phyloP scores from a whole-genome alignment of 2,797 vertebrate genomes.

The Balearica regulorum region DNA sequence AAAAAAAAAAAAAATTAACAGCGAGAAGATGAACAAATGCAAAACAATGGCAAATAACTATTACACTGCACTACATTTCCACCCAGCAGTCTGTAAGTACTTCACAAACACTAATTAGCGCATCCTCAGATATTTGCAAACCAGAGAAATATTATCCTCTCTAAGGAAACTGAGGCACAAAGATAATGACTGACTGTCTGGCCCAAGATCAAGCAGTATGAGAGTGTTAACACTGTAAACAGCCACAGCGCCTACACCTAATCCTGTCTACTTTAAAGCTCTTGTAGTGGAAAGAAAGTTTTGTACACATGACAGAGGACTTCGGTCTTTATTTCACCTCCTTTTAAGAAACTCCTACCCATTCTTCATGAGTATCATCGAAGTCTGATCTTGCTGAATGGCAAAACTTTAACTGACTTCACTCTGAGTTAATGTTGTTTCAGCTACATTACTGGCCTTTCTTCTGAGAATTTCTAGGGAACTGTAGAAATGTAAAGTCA shows the following conservation, averaged over 20 bases:
- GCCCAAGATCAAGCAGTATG: neutral
- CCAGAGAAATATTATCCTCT: neutral
- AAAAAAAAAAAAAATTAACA: neutral
- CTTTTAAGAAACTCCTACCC: neutral
- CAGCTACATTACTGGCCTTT: neutral
- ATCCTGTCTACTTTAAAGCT: neutral
- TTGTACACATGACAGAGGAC: neutral
- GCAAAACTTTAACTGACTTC: slow-evolving; percentile 21
- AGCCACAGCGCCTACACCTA: neutral
- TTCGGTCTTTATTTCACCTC: neutral
- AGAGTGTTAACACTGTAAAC: neutral
- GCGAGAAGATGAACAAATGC: neutral
- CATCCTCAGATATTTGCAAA: neutral
- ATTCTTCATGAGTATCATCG: neutral
- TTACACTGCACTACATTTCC: neutral
- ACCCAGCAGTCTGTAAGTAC: neutral
- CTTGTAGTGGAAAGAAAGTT: neutral
- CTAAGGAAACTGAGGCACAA: neutral
- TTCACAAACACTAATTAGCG: neutral
- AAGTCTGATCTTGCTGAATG: neutral
- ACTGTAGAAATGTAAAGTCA: neutral
- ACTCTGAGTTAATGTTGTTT: neutral
- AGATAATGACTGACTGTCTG: neutral
- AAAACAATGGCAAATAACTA: neutral
- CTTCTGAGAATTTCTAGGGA: slow-evolving; percentile 2